phyloP scores from a whole-genome alignment of 2,888 invertebrate species.

The Abscondita cerata region DNA sequence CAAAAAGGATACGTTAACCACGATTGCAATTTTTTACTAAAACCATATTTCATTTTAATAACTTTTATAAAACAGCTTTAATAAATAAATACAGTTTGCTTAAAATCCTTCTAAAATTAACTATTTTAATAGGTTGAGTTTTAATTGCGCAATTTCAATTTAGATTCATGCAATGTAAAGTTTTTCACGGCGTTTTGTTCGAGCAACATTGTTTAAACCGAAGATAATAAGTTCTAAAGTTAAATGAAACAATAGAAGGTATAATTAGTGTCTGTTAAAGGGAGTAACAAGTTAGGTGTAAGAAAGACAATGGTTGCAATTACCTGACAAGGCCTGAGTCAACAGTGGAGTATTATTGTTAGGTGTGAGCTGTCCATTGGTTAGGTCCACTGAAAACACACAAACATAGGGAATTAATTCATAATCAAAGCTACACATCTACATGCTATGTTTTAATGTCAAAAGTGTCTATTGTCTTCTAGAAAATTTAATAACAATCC shows the following conservation, averaged over 20 bases:
- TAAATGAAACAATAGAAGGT: constrained; percentile 14
- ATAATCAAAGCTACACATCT: constrained; percentile 36
- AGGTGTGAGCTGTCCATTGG: constrained; percentile 94
- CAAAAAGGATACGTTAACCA: too few relatives aligned
- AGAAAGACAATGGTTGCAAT: constrained; percentile 54
- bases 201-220: constrained; percentile 1
- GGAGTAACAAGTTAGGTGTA: constrained; percentile 38
- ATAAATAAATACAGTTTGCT: too few relatives aligned
- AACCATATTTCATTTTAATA: too few relatives aligned
- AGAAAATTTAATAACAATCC: constrained; percentile 25
- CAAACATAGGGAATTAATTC: constrained; percentile 48
- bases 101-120: too few relatives aligned
- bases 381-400: constrained; percentile 82
- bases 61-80: too few relatives aligned
- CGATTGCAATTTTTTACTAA: too few relatives aligned
- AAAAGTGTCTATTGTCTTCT: constrained; percentile 29
- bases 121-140: too few relatives aligned
- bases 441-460: constrained; percentile 38
- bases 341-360: constrained; percentile 95
- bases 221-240: constrained; percentile 1
- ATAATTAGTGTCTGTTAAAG: constrained; percentile 29
- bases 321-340: constrained; percentile 96
- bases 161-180: constrained; percentile 6
- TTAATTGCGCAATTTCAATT: constrained; percentile 5
- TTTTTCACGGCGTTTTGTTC: not conserved